phyloP scores from a whole-genome alignment of 2,888 invertebrate genomes.

The Linnaemya vulpina region DNA sequence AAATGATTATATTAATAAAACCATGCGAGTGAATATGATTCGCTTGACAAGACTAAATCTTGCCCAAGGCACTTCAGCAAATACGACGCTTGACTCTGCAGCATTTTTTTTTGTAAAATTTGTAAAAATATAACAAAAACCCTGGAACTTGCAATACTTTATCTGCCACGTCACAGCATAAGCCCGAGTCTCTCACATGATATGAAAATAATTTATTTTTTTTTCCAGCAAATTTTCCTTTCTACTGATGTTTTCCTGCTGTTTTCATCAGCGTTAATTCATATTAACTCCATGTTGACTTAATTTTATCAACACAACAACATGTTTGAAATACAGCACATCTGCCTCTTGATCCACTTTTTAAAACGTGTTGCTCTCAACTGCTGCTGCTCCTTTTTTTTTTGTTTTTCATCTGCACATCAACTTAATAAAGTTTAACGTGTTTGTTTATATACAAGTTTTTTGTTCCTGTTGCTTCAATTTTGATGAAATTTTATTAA shows the following conservation, averaged over 20 bases:
- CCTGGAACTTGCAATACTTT: too few relatives aligned
- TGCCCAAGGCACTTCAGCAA: too few relatives aligned
- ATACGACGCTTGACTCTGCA: too few relatives aligned
- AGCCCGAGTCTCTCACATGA: not conserved
- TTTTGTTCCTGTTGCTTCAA: not conserved
- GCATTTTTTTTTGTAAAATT: too few relatives aligned
- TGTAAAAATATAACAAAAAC: too few relatives aligned
- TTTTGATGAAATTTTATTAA: slow-evolving; percentile 9
- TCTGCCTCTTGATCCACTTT: slow-evolving; percentile 1
- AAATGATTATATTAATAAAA: too few relatives aligned
- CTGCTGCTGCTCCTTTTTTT: not conserved
- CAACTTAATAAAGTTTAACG: not conserved
- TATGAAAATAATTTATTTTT: not conserved
- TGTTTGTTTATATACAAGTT: not conserved
- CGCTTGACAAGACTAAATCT: too few relatives aligned
- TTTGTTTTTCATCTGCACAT: not conserved
- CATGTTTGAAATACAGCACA: slow-evolving; percentile 11
- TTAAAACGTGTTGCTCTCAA: slow-evolving; percentile 12
- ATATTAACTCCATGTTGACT: slow-evolving; percentile 23
- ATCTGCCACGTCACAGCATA: not conserved
- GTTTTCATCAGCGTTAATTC: not conserved
- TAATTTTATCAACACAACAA: not conserved
- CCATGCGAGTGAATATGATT: too few relatives aligned
- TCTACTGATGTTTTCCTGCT: not conserved
- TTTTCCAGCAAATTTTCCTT: not conserved